Evolutionary conservation across 2,113 vertebrate genomes (phyloP).

Genomic region (Malurus melanocephalus): DNA sequence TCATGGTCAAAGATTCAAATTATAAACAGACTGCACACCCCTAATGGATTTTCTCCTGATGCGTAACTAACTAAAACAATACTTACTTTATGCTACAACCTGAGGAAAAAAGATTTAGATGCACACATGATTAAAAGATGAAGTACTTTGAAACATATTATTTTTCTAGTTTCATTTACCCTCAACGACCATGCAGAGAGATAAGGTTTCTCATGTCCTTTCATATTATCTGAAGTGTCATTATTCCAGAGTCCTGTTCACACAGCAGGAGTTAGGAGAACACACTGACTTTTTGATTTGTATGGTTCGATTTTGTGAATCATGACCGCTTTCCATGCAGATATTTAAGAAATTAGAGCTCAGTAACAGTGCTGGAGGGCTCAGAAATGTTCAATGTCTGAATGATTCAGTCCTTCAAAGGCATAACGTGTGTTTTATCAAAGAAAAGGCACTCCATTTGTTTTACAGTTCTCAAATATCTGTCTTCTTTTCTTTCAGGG

Average conservation of each 20-base stretch:
- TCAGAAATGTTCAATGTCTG: slow-evolving; percentile 23
- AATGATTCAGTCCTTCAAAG: slow-evolving; percentile 31
- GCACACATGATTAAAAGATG: slow-evolving; percentile 24
- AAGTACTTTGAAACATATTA: slow-evolving; percentile 43
- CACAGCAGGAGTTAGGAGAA: slow-evolving; percentile 41
- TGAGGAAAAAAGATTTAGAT: slow-evolving; percentile 17
- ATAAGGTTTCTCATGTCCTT: slow-evolving; percentile 40
- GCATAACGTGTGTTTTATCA: slow-evolving; percentile 30
- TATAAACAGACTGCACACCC: not conserved
- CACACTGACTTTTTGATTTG: slow-evolving; percentile 59
- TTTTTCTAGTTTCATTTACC: slow-evolving; percentile 47
- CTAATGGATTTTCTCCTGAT: slow-evolving; percentile 47
- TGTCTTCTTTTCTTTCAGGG: slow-evolving; percentile 73
- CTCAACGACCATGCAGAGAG: slow-evolving; percentile 31
- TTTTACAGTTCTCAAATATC: slow-evolving; percentile 38
- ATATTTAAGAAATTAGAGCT: slow-evolving; percentile 55
- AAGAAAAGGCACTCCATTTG: slow-evolving; percentile 12
- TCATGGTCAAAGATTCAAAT: slow-evolving; percentile 18
- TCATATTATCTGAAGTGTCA: slow-evolving; percentile 39
- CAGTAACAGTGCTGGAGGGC: slow-evolving; percentile 19
- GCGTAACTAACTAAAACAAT: slow-evolving; percentile 55
- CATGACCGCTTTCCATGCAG: slow-evolving; percentile 20
- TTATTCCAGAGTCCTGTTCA: slow-evolving; percentile 52
- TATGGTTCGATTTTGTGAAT: slow-evolving; percentile 58
- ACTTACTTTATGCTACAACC: slow-evolving; percentile 25